These are phyloP conservation scores for Eristalinus sepulchralis DNA, from an alignment of 2,888 invertebrate species.

Conservation along the genomic window DNA sequence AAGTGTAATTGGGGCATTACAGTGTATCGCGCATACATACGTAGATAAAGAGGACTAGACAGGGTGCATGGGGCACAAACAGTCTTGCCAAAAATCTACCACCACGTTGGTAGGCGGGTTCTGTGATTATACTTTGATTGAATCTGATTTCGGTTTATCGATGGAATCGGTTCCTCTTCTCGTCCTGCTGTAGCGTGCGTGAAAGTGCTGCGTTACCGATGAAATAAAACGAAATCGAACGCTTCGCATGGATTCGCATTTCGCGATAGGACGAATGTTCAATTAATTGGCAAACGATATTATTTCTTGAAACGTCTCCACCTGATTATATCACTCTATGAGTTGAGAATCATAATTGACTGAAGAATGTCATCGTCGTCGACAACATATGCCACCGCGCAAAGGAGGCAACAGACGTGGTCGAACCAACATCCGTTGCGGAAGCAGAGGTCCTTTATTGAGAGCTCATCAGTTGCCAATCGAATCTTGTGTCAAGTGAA, in stretches of 20 bases:
- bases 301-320: slow-evolving; percentile 35
- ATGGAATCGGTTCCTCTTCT: background rate
- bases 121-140: background rate
- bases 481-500: slow-evolving; percentile 34
- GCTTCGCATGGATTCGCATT: slow-evolving; percentile 46
- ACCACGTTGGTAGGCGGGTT: background rate
- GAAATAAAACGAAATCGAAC: slow-evolving; percentile 56
- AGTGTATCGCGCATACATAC: background rate
- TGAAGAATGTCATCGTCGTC: slow-evolving; percentile 57
- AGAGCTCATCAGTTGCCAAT: slow-evolving; percentile 32
- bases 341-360: slow-evolving; percentile 17
- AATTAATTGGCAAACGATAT: slow-evolving; percentile 60
- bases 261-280: slow-evolving; percentile 39
- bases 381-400: slow-evolving; percentile 19
- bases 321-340: slow-evolving; percentile 13
- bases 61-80: background rate
- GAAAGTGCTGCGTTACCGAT: slow-evolving; percentile 48
- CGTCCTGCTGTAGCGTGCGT: slow-evolving; percentile 28
- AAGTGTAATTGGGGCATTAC: slow-evolving; percentile 28
- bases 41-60: background rate
- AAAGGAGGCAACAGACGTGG: slow-evolving; percentile 64
- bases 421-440: slow-evolving; percentile 63
- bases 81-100: background rate
- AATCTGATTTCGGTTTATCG: background rate
- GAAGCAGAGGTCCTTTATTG: slow-evolving; percentile 59